Evolutionary conservation across 2,888 invertebrate genomes (phyloP), one percentile per base, ranked within the genome.

Genomic region (Tetragonula carbonaria): DNA sequence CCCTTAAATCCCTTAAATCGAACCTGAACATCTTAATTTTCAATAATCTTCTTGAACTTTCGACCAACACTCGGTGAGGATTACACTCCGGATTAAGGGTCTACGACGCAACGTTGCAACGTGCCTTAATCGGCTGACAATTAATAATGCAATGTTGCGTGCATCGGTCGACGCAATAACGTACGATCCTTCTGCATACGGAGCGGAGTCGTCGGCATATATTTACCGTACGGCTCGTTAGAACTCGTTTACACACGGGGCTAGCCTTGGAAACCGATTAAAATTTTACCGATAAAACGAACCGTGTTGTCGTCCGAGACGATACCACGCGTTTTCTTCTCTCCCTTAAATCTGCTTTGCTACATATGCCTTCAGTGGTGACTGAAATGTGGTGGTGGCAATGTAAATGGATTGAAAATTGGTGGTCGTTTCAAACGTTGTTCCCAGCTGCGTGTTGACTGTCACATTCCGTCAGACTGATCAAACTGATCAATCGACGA

Each of bases 61-160:
- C 74, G 74, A 82, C 80, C 72, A 78, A 81, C 21, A 51, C 45
- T 59, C 51, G 51, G 33, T 59, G 53, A 45, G 45, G 45, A 45
- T 33, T 33, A 82, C 67, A 73, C 21, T 78, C 16, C 79, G 65
- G 72, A 2, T 80, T 70, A 57, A 33, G 70, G n/a, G n/a, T 4
- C 62, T 67, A 87, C 74, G 81, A 80, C 53, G 85, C 75, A 81
- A 68, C 86, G 79, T 82, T 74, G 83, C 86, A 90, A 75, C 83
- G 66, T 50, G 80, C 82, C 87, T 86, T 92, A 91, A 92, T 91
- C 90, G 88, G 83, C 88, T 84, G 71, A 86, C 88, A 88, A 91
- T 92, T 91, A 92, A 91, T 90, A 89, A 90, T 85, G 88, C 80
- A 84, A 85, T 77, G 76, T 87, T 81, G 89, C 89, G 87, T 87